A percentile compares a stretch with the other conserved stretches of the same genome.
These are phyloP conservation scores for Drosophila repletoides DNA, from an alignment of 1,140 invertebrate species.

Conservation along the genomic window DNA sequence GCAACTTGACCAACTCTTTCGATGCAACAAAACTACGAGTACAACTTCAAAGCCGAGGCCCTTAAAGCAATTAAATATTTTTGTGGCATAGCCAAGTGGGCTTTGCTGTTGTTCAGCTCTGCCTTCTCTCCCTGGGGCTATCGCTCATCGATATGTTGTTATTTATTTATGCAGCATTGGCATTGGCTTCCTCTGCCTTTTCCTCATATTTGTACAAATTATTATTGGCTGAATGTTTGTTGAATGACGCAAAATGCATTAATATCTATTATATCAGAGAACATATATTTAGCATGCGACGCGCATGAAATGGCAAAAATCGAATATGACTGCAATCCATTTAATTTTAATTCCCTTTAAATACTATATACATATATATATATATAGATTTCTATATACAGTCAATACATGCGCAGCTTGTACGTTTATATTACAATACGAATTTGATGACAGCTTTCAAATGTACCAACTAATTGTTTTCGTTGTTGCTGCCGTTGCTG, in stretches of 20 bases:
- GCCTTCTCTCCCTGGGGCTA: constrained; percentile 5
- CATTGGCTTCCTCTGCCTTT: constrained; percentile 32
- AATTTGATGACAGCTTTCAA: constrained; percentile 39
- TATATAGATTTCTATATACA: not conserved
- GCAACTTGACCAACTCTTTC: constrained; percentile 15
- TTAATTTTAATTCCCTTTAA: constrained; percentile 63
- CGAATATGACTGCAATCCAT: constrained; percentile 49
- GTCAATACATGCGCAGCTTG: not conserved
- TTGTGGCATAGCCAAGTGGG: constrained; percentile 50
- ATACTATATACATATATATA: constrained; percentile 26
- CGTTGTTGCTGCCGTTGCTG: constrained; percentile 17
- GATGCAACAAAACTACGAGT: constrained; percentile 8
- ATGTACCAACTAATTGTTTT: constrained; percentile 20
- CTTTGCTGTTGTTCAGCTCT: constrained; percentile 32
- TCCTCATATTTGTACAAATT: constrained; percentile 34
- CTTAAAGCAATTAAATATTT: constrained; percentile 65
- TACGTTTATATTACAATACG: constrained; percentile 14
- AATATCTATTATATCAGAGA: constrained; percentile 71
- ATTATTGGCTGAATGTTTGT: constrained; percentile 42
- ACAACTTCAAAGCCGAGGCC: constrained; percentile 33
- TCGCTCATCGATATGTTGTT: constrained; percentile 41
- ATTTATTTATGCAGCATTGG: constrained; percentile 63
- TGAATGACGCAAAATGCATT: constrained; percentile 58
- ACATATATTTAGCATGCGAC: constrained; percentile 38
- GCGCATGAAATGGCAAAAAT: constrained; percentile 58